Conservation (phyloP, 1,140 invertebrate species). For the Phymorhynchus buccinoides region DNA sequence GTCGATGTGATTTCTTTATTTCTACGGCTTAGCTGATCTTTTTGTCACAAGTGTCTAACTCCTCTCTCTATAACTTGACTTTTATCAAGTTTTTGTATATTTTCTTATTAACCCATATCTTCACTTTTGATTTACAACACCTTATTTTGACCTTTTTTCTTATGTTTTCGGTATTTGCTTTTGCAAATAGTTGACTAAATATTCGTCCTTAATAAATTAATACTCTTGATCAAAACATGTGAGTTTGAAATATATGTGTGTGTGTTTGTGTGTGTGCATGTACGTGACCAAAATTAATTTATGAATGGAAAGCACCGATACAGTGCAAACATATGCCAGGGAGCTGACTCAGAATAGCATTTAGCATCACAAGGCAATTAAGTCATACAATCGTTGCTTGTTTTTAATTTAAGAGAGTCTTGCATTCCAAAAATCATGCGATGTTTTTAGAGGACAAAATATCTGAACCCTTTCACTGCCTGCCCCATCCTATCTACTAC, state of each 20-base stretch:
- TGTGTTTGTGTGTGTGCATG: background rate
- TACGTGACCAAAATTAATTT: too few species aligned
- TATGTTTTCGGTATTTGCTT: background rate
- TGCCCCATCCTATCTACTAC: too few species aligned
- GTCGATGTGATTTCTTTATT: background rate
- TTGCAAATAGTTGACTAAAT: conserved; percentile 11
- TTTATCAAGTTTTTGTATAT: background rate
- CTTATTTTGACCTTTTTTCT: background rate
- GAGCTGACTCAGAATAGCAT: too few species aligned
- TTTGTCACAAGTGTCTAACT: background rate
- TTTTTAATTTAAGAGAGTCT: too few species aligned
- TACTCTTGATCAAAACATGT: background rate
- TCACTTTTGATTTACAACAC: background rate
- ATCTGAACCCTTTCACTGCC: too few species aligned
- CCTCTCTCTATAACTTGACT: background rate
- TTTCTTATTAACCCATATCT: background rate
- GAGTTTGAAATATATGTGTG: background rate
- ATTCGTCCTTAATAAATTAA: background rate
- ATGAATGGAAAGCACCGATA: too few species aligned
- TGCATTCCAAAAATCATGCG: too few species aligned
- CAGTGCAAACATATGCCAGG: too few species aligned
- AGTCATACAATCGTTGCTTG: too few species aligned
- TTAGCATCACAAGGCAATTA: too few species aligned
- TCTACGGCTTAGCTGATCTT: background rate
- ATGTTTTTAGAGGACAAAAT: too few species aligned